phyloP scores from a whole-genome alignment of 2,888 invertebrate genomes.

The Caenorhabditis uteleia region DNA sequence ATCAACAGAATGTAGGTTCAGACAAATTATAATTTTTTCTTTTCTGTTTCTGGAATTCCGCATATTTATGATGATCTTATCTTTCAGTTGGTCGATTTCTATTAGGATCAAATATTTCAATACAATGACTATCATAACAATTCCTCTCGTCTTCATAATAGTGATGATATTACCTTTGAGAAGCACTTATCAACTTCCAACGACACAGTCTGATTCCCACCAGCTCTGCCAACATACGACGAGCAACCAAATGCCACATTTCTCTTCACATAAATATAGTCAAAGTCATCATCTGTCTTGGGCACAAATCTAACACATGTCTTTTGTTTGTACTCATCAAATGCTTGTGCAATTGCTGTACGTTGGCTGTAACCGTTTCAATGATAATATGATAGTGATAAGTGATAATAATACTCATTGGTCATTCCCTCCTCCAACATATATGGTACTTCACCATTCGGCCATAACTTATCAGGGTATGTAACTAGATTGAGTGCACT shows the following conservation, averaged over 20 bases:
- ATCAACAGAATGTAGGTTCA: too few relatives aligned
- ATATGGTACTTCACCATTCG: conserved; percentile 65
- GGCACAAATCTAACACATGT: conserved; percentile 78
- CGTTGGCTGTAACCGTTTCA: conserved; percentile 58
- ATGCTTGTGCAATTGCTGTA: conserved; percentile 74
- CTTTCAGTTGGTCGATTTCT: too few relatives aligned
- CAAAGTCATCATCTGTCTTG: conserved; percentile 73
- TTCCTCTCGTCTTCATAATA: background rate
- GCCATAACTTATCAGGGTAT: conserved; percentile 69
- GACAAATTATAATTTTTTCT: too few relatives aligned
- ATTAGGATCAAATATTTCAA: too few relatives aligned
- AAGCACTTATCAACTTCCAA: conserved; percentile 73
- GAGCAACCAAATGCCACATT: conserved; percentile 76
- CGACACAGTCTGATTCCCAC: conserved; percentile 80
- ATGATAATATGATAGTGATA: background rate
- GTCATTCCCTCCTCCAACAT: conserved; percentile 69
- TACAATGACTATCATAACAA: too few relatives aligned
- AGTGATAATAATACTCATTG: conserved; percentile 55
- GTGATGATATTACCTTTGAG: too few relatives aligned
- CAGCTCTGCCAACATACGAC: conserved; percentile 80
- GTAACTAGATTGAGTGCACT: conserved; percentile 68
- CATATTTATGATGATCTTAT: too few relatives aligned
- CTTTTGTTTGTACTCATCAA: conserved; percentile 76
- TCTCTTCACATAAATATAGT: conserved; percentile 75
- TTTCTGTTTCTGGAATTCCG: too few relatives aligned